A percentile compares a stretch with the other conserved stretches of the same genome.
Evolutionary conservation across 1,140 invertebrate genomes (phyloP).

Genomic region (Drosophila insularis): DNA sequence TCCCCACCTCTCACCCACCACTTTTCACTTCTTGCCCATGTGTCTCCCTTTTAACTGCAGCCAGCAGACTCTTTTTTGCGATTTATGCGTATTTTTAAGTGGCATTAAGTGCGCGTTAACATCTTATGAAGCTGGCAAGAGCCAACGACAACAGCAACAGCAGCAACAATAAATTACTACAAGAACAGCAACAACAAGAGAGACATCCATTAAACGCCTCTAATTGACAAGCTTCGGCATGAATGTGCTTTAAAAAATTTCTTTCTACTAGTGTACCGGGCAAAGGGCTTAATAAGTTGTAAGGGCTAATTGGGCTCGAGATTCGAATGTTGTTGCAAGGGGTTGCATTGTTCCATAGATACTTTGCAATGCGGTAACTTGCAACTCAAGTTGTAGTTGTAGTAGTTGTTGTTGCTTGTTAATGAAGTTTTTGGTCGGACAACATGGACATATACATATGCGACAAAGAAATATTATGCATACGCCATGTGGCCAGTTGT

Average conservation of each 20-base stretch:
- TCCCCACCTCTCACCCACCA: constrained; percentile 8
- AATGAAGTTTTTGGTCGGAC: constrained; percentile 53
- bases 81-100: constrained; percentile 80
- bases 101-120: constrained; percentile 80
- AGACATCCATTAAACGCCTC: constrained; percentile 53
- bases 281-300: constrained; percentile 53
- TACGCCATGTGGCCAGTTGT: constrained; percentile 58
- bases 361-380: constrained; percentile 55
- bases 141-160: constrained; percentile 20
- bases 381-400: neutral
- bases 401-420: constrained; percentile 38
- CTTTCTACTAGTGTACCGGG: constrained; percentile 22
- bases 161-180: constrained; percentile 67
- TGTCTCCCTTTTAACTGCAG: neutral
- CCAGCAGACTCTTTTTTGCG: constrained; percentile 29
- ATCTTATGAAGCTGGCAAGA: constrained; percentile 66
- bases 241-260: constrained; percentile 49
- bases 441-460: constrained; percentile 46
- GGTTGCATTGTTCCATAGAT: constrained; percentile 42
- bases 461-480: constrained; percentile 71
- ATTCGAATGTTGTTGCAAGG: neutral
- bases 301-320: constrained; percentile 56
- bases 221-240: constrained; percentile 60
- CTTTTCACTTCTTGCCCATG: neutral
- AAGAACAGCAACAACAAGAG: constrained; percentile 27